Base-by-base conservation (phyloP, 2,888 invertebrate species). In the Epiblema foenella region DNA sequence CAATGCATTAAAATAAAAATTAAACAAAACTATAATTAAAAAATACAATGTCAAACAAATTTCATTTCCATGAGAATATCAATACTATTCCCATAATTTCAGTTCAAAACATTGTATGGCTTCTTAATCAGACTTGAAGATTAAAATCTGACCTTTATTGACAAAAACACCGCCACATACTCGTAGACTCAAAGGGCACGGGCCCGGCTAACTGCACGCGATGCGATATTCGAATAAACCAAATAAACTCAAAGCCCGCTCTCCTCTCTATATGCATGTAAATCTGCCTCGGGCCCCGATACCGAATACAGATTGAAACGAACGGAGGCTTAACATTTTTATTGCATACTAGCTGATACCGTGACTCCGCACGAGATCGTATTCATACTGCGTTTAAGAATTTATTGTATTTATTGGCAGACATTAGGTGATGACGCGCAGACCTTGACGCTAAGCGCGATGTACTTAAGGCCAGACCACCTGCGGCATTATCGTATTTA, bases 231-330 rank as follows among this genome's bases (percentile, higher is more conserved):
- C 75, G 72, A 73, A 77, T 75, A 75, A 75, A 75, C 74, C 76
- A 76, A 76, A 77, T 76, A 77, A 77, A 77, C 66, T 49, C 73
- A 65, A 62, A 73, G 71, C 60, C 75, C 82, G 82, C 83, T 86
- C 85, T 89, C 75, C 82, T 83, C 83, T 86, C 85, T 89, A 85
- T 89, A 88, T 89, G 87, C 89, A 90, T 89, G 90, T 89, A 89
- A 90, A 90, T 90, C 88, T 83, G 81, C 85, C 85, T 74, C 78
- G 80, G 85, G 82, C 81, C 77, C 76, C 84, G 82, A 85, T 87
- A 85, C 83, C 82, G 83, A 84, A 83, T 87, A 87, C 87, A 88
- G 87, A 89, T 89, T 89, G 89, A 86, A 87, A 86, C 85, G 87
- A 84, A 84, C 78, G 65, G 77, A 69, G 78, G 86, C 87, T 89